Conservation (phyloP, 2,113 vertebrate genomes). For the Oenanthe oenanthe region DNA sequence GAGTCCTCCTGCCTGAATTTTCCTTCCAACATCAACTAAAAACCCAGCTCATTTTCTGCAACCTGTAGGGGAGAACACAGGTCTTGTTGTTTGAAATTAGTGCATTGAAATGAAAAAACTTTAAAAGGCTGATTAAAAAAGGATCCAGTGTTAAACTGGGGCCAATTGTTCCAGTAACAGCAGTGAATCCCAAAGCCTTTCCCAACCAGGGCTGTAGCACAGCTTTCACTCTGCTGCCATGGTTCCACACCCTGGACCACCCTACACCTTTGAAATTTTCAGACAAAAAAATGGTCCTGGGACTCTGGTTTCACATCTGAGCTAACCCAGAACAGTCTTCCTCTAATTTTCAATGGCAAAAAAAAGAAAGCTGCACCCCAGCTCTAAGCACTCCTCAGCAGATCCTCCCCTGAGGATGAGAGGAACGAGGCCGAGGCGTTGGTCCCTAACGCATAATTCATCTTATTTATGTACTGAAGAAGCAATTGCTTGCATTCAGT, state of each 20-base stretch:
- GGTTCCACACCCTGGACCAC: background rate
- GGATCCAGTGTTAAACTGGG: background rate
- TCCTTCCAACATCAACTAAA: background rate
- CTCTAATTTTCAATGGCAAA: background rate
- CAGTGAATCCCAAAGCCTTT: background rate
- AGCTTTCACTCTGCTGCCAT: background rate
- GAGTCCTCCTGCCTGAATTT: background rate
- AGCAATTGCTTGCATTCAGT: background rate
- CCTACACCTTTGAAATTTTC: background rate
- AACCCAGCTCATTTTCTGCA: background rate
- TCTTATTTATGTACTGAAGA: slow-evolving; percentile 25
- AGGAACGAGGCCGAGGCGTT: background rate
- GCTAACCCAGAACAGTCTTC: rapidly evolving
- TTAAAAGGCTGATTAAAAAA: background rate
- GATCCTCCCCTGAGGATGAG: background rate
- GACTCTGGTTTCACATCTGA: background rate
- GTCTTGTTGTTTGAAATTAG: background rate
- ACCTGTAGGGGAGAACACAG: background rate
- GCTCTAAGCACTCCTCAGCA: background rate
- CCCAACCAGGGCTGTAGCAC: background rate
- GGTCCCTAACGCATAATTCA: background rate
- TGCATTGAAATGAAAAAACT: background rate
- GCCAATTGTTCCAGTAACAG: background rate
- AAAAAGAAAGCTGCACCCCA: background rate
- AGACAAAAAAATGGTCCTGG: background rate